phyloP scores from a whole-genome alignment of 2,113 vertebrate genomes.

The zebrafish (Danio rerio) region DNA sequence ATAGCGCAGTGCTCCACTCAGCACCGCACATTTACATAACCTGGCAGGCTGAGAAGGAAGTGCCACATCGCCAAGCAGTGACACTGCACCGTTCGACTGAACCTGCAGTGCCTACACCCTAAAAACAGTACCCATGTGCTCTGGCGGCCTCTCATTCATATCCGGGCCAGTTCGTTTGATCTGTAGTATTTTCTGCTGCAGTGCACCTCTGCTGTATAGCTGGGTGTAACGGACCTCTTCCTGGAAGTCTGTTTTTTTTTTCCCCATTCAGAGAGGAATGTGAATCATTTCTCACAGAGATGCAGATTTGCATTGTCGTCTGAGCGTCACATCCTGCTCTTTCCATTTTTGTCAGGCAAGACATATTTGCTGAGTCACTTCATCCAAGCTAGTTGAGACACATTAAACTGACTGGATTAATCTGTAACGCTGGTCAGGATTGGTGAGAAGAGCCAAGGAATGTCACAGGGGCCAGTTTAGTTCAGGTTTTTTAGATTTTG shows the following conservation, averaged over 20 bases:
- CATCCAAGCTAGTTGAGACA: constrained; percentile 17
- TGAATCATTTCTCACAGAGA: constrained; percentile 41
- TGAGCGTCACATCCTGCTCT: constrained; percentile 24
- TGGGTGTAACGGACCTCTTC: constrained; percentile 9
- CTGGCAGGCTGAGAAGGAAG: constrained; percentile 49
- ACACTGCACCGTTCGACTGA: constrained; percentile 30
- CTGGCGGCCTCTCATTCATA: constrained; percentile 15
- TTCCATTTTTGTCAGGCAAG: constrained; percentile 27
- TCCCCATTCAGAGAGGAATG: constrained; percentile 27
- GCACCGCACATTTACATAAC: constrained; percentile 61
- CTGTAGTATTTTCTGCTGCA: constrained; percentile 34
- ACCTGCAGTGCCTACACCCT: background rate
- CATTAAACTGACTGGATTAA: constrained; percentile 3
- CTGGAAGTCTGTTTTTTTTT: constrained; percentile 1
- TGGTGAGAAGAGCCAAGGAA: constrained; percentile 11
- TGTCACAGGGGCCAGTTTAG: background rate
- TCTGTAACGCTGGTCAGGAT: background rate
- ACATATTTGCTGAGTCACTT: constrained; percentile 41
- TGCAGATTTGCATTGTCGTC: background rate
- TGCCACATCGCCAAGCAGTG: constrained; percentile 24
- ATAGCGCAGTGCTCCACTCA: constrained; percentile 61
- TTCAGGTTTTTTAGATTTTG: background rate
- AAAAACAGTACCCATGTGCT: constrained; percentile 6
- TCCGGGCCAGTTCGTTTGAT: constrained; percentile 6
- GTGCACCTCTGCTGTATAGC: background rate